Conservation (phyloP, 2,113 vertebrate genomes). For the Glaucidium brasilianum region DNA sequence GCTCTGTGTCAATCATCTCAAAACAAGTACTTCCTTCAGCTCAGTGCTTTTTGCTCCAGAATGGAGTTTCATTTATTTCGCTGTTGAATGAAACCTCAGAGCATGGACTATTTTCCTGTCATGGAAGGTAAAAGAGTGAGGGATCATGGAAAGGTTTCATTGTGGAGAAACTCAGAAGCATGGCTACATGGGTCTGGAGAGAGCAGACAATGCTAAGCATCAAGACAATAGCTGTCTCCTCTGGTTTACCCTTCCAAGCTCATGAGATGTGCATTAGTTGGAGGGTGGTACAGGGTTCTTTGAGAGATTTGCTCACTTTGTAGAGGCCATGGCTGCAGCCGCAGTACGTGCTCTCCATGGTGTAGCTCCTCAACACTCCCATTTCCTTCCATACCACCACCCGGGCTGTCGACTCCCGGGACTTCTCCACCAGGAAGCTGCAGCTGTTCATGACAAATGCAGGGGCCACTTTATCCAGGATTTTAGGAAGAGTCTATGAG, state of each 20-base stretch:
- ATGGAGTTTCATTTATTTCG: neutral
- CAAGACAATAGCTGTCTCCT: neutral
- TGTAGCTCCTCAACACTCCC: slow-evolving; percentile 89
- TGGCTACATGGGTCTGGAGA: neutral
- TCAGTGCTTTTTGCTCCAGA: neutral
- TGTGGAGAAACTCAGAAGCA: neutral
- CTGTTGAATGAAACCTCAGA: neutral
- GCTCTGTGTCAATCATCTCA: neutral
- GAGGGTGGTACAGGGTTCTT: neutral
- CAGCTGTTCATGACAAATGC: slow-evolving; percentile 91
- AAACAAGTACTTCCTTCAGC: neutral
- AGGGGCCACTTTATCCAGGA: slow-evolving; percentile 88
- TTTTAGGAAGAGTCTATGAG: slow-evolving; percentile 85
- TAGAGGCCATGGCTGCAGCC: slow-evolving; percentile 90
- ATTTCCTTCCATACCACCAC: slow-evolving; percentile 93
- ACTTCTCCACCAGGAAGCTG: slow-evolving; percentile 92
- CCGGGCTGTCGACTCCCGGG: slow-evolving; percentile 85
- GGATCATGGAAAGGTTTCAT: neutral
- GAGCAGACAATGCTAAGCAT: neutral
- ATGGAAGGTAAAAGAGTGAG: neutral
- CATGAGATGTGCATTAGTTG: neutral
- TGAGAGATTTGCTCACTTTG: slow-evolving; percentile 75
- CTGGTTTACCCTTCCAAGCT: neutral
- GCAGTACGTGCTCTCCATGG: slow-evolving; percentile 93
- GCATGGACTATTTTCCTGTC: neutral